These are phyloP conservation scores for Hipposideros armiger DNA, from an alignment of 2,113 vertebrate genomes.

Conservation along the genomic window DNA sequence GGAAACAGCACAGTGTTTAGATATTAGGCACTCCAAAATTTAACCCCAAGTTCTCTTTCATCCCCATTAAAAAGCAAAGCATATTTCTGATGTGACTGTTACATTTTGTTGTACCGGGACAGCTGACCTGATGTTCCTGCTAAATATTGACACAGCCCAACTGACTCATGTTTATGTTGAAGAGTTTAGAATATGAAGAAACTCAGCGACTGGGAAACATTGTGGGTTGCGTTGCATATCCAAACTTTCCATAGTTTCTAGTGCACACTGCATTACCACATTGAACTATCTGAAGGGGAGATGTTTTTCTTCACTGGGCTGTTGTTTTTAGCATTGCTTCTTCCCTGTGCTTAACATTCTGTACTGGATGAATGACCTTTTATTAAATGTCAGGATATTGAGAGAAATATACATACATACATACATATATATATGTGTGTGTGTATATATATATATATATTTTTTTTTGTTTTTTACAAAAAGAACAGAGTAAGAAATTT, in stretches of 20 bases:
- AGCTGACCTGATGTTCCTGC: constrained; percentile 44
- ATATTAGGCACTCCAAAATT: constrained; percentile 20
- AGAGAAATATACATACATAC: background rate
- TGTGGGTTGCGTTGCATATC: background rate
- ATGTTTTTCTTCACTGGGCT: background rate
- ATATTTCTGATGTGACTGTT: constrained; percentile 41
- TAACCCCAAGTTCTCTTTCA: background rate
- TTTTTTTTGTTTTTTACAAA: background rate
- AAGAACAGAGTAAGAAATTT: background rate
- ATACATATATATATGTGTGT: no score
- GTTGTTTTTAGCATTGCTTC: background rate
- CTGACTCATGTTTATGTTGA: constrained; percentile 54
- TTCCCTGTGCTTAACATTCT: background rate
- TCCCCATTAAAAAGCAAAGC: background rate
- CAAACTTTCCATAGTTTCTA: background rate
- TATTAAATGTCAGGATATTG: background rate
- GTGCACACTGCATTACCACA: background rate
- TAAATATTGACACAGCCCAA: constrained; percentile 76
- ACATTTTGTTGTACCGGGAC: background rate
- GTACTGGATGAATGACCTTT: constrained; percentile 3
- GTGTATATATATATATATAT: no score
- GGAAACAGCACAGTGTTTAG: background rate
- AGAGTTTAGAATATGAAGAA: constrained; percentile 61
- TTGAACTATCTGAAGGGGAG: background rate
- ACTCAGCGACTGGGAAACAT: background rate